These are phyloP conservation scores for Scophthalmus maximus DNA, from an alignment of 2,113 vertebrate species.

Conservation along the genomic window DNA sequence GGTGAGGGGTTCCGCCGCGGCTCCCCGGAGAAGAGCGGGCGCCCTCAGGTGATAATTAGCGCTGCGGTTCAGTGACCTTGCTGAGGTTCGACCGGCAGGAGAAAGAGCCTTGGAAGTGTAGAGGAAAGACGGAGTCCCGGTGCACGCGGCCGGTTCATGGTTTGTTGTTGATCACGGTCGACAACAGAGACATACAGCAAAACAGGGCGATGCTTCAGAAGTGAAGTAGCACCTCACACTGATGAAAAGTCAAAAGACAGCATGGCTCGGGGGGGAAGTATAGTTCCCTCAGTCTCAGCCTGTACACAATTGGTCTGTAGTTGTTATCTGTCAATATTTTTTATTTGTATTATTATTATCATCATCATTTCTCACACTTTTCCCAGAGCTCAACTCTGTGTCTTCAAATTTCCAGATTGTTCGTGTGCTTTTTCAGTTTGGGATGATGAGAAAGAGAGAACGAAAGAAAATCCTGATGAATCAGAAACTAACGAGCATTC, in stretches of 20 bases:
- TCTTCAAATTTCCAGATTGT: too few relatives aligned
- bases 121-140: neutral
- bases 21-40: constrained; percentile 37
- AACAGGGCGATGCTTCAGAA: neutral
- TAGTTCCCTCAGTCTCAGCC: neutral
- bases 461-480: neutral
- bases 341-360: too few relatives aligned
- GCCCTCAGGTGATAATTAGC: constrained; percentile 73
- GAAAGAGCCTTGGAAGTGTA: constrained; percentile 34
- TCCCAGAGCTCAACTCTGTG: too few relatives aligned
- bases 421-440: too few relatives aligned
- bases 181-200: neutral
- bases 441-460: neutral
- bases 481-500: neutral
- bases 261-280: neutral
- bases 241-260: constrained; percentile 6
- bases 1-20: constrained; percentile 4
- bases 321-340: neutral
- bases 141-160: neutral
- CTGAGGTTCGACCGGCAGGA: constrained; percentile 24
- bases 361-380: too few relatives aligned
- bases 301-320: neutral
- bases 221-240: too few relatives aligned
- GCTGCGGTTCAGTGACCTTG: constrained; percentile 62
- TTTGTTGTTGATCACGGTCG: constrained; percentile 19